phyloP scores from a whole-genome alignment of 1,140 invertebrate genomes.

The Lucilia cuprina region DNA sequence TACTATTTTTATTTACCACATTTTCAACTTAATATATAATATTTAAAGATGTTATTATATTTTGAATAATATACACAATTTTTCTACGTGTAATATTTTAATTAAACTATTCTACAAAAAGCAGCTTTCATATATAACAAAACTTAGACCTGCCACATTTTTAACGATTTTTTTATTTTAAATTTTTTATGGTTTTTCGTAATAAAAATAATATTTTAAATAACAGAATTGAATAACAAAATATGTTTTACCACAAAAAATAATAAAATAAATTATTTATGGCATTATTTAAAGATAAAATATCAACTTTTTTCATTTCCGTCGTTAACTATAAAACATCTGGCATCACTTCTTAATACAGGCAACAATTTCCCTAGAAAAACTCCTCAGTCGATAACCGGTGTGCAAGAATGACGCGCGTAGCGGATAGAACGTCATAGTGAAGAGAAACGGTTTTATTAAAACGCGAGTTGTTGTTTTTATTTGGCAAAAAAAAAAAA shows the following conservation, averaged over 20 bases:
- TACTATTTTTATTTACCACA: too few relatives aligned
- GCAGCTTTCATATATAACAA: too few relatives aligned
- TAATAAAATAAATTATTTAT: not conserved
- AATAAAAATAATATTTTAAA: not conserved
- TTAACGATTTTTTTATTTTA: not conserved
- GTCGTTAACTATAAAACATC: not conserved
- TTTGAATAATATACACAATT: too few relatives aligned
- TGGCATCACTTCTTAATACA: not conserved
- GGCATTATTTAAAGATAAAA: too few relatives aligned
- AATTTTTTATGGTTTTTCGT: too few relatives aligned
- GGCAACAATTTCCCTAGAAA: not conserved
- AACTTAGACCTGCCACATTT: too few relatives aligned
- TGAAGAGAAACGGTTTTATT: not conserved
- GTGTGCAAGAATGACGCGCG: constrained; percentile 4
- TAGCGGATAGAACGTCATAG: not conserved
- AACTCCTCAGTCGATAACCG: constrained; percentile 16
- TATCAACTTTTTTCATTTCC: too few relatives aligned
- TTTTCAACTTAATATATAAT: too few relatives aligned
- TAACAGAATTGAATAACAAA: not conserved
- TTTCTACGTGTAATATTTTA: too few relatives aligned
- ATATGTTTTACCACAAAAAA: not conserved
- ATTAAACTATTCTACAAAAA: too few relatives aligned
- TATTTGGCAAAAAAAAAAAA: not conserved
- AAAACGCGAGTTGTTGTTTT: not conserved
- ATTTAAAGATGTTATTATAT: not conserved